Evolutionary conservation across 2,888 invertebrate species (phyloP).

Genomic region (Pachycephus smyrnensis): DNA sequence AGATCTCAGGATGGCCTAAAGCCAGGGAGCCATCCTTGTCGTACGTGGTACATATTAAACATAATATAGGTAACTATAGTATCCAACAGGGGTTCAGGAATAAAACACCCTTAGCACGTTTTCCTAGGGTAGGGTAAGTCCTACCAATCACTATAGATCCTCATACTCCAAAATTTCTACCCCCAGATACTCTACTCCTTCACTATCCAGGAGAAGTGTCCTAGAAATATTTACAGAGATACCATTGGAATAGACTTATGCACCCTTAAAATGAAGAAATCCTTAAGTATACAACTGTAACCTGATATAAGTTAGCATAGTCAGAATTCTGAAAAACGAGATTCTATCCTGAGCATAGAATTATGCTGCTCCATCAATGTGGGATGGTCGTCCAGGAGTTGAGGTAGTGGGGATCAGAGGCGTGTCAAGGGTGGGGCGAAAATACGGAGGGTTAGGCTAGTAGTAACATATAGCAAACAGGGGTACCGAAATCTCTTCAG

Average conservation of each 20-base stretch:
- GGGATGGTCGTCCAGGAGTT: slow-evolving; percentile 16
- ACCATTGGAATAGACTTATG: background rate
- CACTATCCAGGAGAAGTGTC: background rate
- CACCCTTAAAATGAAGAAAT: background rate
- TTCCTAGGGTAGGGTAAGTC: background rate
- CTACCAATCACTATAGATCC: background rate
- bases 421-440: slow-evolving; percentile 33
- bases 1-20: slow-evolving; percentile 28
- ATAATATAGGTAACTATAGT: background rate
- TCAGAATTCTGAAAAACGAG: background rate
- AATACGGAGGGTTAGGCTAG: background rate
- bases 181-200: background rate
- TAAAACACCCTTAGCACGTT: background rate
- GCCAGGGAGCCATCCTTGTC: background rate
- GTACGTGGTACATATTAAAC: background rate
- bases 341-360: background rate
- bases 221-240: background rate
- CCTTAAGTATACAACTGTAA: background rate
- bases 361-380: slow-evolving; percentile 19
- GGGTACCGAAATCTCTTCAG: slow-evolving; percentile 34
- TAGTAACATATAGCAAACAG: background rate
- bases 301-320: background rate
- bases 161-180: background rate
- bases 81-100: background rate
- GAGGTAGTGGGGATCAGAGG: slow-evolving; percentile 9